These are phyloP conservation scores for Oreamnos americanus DNA, from an alignment of 2,113 vertebrate species.

Conservation along the genomic window DNA sequence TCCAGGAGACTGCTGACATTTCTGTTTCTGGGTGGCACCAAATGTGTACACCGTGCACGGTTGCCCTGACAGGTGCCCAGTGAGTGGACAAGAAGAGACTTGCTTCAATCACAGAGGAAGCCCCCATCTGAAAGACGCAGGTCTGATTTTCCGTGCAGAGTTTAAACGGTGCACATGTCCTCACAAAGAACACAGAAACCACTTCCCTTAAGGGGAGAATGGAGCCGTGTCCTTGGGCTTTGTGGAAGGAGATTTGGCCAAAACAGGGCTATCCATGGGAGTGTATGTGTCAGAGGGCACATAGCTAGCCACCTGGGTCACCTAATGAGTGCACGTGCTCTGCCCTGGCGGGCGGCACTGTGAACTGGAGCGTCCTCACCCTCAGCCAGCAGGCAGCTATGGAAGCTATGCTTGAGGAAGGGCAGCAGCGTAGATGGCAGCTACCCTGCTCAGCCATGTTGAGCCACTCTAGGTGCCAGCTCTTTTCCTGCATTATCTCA, in stretches of 20 bases:
- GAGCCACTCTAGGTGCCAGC: neutral
- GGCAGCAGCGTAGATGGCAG: too few relatives aligned
- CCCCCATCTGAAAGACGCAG: neutral
- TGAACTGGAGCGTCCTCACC: rapidly evolving
- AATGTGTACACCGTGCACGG: rapidly evolving
- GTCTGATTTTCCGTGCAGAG: neutral
- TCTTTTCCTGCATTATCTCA: neutral
- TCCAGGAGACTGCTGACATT: neutral
- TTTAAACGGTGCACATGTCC: neutral
- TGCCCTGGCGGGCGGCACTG: rapidly evolving
- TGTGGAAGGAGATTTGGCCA: neutral
- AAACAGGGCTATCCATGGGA: neutral
- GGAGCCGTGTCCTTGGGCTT: neutral
- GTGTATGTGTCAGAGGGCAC: neutral
- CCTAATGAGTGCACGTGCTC: rapidly evolving
- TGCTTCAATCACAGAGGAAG: too few relatives aligned
- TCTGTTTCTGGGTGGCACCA: neutral
- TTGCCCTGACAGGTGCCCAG: neutral
- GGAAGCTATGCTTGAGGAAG: neutral
- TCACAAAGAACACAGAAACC: neutral
- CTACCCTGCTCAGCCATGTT: too few relatives aligned
- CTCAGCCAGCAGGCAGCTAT: too few relatives aligned
- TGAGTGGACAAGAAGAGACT: too few relatives aligned
- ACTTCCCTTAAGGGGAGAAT: neutral
- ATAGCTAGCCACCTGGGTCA: too few relatives aligned